phyloP scores from a whole-genome alignment of 2,888 invertebrate genomes.

The Phortica okadai region DNA sequence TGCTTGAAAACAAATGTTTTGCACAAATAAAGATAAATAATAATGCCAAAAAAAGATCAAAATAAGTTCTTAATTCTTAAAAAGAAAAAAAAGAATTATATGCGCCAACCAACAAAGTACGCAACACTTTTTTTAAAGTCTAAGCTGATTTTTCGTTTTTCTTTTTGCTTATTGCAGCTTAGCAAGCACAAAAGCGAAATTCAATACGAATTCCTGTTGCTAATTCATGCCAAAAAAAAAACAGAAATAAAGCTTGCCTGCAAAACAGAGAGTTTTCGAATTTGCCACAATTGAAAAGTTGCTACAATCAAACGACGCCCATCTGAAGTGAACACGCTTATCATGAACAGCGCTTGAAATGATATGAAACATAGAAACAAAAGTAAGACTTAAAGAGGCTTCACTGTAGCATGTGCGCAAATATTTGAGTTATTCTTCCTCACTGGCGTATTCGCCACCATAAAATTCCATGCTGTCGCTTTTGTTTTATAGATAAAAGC shows the following conservation, averaged over 20 bases:
- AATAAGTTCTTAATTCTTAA: no score
- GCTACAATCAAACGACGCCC: not conserved
- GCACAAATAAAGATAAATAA: not conserved
- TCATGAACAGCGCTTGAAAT: not conserved
- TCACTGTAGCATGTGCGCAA: slow-evolving; percentile 14
- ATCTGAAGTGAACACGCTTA: not conserved
- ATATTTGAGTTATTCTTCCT: not conserved
- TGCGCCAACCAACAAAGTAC: not conserved
- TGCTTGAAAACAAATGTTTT: not conserved
- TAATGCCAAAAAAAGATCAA: not conserved
- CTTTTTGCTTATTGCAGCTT: not conserved
- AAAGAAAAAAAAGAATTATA: not conserved
- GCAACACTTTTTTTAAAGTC: not conserved
- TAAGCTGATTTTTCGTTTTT: not conserved
- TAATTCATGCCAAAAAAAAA: slow-evolving; percentile 11
- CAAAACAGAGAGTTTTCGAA: not conserved
- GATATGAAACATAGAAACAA: not conserved
- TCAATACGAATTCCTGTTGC: slow-evolving; percentile 27
- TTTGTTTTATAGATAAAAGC: slow-evolving; percentile 15
- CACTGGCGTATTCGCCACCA: not conserved
- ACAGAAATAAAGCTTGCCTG: not conserved
- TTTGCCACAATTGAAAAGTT: not conserved
- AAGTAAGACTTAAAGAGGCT: not conserved
- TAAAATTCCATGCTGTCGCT: not conserved
- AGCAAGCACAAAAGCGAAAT: slow-evolving; percentile 8